Evolutionary conservation across 2,797 vertebrate species (phyloP).

Genomic region (Xerus rutilus): DNA sequence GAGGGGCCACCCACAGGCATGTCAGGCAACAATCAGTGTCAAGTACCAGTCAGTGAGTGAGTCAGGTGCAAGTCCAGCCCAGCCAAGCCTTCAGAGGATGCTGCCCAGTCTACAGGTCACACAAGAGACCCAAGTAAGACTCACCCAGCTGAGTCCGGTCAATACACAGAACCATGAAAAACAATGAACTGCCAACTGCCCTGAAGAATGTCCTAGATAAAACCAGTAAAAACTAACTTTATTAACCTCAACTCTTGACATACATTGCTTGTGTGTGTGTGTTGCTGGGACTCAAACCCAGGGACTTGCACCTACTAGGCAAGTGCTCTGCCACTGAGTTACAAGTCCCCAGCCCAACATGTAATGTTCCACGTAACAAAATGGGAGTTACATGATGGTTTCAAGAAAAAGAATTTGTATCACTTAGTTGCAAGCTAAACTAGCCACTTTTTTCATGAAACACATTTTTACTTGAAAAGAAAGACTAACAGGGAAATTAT

Average conservation of each 20-base stretch:
- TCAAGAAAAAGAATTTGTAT: not conserved
- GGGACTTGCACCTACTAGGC: not conserved
- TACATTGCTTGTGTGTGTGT: no score
- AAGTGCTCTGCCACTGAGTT: not conserved
- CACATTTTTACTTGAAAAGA: slow-evolving; percentile 22
- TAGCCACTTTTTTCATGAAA: not conserved
- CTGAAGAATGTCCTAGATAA: not conserved
- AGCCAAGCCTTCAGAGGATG: not conserved
- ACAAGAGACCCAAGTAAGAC: not conserved
- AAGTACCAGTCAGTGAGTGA: not conserved
- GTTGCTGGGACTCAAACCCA: no score
- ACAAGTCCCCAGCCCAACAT: not conserved
- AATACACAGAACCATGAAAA: not conserved
- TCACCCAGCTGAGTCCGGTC: not conserved
- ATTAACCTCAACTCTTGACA: not conserved
- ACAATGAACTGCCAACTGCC: not conserved
- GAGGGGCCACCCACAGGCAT: not conserved
- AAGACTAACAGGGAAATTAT: not conserved
- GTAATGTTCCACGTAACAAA: not conserved
- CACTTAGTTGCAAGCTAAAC: not conserved
- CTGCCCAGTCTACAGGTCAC: not conserved
- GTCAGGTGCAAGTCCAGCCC: not conserved
- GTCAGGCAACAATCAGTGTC: not conserved
- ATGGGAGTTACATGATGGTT: not conserved
- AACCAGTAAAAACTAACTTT: not conserved